These are phyloP conservation scores for Bimastos eiseni DNA, from an alignment of 2,888 invertebrate species.

Conservation along the genomic window DNA sequence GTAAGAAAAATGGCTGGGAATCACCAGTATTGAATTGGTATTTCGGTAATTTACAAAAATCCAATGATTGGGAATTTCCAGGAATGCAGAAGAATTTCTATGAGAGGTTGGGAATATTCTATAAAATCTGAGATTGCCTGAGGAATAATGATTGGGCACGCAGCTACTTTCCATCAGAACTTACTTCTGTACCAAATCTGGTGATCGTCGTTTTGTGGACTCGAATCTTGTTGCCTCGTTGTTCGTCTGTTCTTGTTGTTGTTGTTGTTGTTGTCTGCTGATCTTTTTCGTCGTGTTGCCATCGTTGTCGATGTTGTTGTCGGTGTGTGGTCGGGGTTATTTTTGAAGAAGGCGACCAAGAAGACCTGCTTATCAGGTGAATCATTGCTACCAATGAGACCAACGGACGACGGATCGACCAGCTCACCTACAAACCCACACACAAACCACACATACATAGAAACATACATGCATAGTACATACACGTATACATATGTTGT, in stretches of 20 bases:
- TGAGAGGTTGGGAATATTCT: neutral
- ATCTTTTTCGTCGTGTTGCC: neutral
- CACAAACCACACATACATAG: neutral
- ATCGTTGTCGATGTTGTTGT: constrained; percentile 47
- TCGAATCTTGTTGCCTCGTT: neutral
- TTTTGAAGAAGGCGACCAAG: constrained; percentile 77
- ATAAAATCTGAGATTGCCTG: neutral
- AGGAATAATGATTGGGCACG: neutral
- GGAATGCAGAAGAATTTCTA: neutral
- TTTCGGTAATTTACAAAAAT: no score
- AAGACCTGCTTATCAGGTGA: constrained; percentile 81
- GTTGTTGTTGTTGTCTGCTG: constrained; percentile 18
- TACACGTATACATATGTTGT: no score
- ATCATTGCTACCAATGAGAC: constrained; percentile 39
- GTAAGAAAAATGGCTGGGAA: no score
- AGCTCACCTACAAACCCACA: constrained; percentile 29
- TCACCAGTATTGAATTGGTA: no score
- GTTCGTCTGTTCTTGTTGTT: constrained; percentile 2
- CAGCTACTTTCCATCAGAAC: neutral
- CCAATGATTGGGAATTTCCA: neutral
- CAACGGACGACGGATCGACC: constrained; percentile 31
- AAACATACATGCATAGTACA: neutral
- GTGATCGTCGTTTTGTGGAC: constrained; percentile 17
- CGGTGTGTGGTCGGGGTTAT: constrained; percentile 50
- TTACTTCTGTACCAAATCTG: neutral